A percentile compares a stretch with the other conserved stretches of the same genome.
These are phyloP conservation scores for Pipa parva DNA, from an alignment of 2,113 vertebrate species.

Conservation along the genomic window DNA sequence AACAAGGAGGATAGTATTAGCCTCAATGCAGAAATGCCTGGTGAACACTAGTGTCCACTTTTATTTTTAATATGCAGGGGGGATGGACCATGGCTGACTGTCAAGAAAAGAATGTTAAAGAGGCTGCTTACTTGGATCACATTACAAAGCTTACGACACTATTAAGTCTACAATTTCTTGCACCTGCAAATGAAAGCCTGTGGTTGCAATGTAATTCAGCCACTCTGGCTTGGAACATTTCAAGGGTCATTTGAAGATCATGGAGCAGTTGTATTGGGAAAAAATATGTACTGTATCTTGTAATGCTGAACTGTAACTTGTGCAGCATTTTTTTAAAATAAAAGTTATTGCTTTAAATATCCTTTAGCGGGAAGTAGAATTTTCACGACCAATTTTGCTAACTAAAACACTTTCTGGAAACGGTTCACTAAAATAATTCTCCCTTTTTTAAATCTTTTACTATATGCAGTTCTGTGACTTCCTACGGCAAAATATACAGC, in stretches of 20 bases:
- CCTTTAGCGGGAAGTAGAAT: no score
- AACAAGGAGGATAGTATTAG: no score
- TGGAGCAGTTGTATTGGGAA: constrained; percentile 14
- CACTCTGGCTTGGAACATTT: constrained; percentile 32
- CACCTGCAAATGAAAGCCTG: constrained; percentile 59
- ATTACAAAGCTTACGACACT: constrained; percentile 66
- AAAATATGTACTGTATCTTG: neutral
- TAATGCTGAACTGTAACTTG: neutral
- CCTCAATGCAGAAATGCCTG: no score
- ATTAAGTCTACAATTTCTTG: constrained; percentile 60
- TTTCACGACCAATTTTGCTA: no score
- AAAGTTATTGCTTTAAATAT: no score
- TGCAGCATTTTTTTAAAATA: neutral
- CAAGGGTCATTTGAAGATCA: constrained; percentile 40
- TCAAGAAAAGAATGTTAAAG: constrained; percentile 53
- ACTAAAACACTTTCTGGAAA: no score
- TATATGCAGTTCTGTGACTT: no score
- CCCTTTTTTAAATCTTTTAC: no score
- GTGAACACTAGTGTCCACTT: constrained; percentile 26
- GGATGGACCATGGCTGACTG: neutral
- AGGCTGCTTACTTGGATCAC: constrained; percentile 54
- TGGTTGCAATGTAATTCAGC: constrained; percentile 27
- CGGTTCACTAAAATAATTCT: no score
- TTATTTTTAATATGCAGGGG: constrained; percentile 46
- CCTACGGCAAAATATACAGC: no score